Conservation (phyloP, 2,113 vertebrate genomes). For the Holacanthus passer region DNA sequence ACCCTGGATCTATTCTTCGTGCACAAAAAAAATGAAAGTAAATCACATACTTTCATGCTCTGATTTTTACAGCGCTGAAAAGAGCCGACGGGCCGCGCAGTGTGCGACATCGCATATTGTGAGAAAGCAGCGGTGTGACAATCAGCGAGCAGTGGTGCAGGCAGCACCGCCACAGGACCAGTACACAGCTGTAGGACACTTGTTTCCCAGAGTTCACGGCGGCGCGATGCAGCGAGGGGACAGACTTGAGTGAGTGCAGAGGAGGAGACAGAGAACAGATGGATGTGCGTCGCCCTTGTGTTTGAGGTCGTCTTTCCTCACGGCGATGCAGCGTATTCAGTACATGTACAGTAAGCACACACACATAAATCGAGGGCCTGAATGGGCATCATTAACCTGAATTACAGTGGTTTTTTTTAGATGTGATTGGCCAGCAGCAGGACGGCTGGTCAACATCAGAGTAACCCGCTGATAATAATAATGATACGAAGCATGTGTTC, state of each 20-base stretch:
- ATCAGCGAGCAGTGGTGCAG: conserved; percentile 37
- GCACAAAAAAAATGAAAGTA: not conserved
- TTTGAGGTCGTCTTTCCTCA: conserved; percentile 77
- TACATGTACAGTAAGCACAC: conserved; percentile 15
- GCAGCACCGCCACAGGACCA: conserved; percentile 35
- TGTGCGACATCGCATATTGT: conserved; percentile 1
- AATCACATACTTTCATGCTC: conserved; percentile 31
- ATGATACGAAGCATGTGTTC: conserved; percentile 53
- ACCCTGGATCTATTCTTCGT: conserved; percentile 10
- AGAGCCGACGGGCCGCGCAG: conserved; percentile 11
- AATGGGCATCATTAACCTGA: conserved; percentile 54
- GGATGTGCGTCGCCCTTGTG: conserved; percentile 70
- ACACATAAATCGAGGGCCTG: not conserved
- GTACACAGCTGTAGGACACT: conserved; percentile 59
- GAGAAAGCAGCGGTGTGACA: conserved; percentile 53
- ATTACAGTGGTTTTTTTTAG: conserved; percentile 31
- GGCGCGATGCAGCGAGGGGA: not conserved
- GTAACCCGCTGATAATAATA: conserved; percentile 31
- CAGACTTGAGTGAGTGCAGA: conserved; percentile 25
- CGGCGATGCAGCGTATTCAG: conserved; percentile 47
- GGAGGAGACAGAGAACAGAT: conserved; percentile 57
- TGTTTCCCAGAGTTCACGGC: conserved; percentile 62
- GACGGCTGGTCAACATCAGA: conserved; percentile 41
- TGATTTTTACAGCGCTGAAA: conserved; percentile 23
- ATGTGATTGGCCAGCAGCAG: conserved; percentile 49